Evolutionary conservation across 2,797 vertebrate genomes (phyloP).

Genomic region (Urosaurus nigricauda): DNA sequence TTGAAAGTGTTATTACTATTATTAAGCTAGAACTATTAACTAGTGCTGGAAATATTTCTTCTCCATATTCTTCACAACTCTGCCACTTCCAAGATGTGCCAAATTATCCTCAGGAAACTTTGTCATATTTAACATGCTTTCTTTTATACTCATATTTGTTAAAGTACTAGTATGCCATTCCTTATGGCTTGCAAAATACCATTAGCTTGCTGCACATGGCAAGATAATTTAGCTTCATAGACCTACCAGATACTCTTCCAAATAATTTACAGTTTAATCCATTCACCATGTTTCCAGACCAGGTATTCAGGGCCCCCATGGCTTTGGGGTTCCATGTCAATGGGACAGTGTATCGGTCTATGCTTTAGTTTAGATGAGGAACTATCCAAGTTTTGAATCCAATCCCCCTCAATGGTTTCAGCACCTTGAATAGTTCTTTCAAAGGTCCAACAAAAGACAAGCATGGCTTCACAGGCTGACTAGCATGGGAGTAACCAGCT

Average conservation of each 20-base stretch:
- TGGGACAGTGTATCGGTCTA: no score
- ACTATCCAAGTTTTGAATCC: no score
- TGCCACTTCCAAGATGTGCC: constrained; percentile 9
- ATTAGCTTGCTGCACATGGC: not conserved
- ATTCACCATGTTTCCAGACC: not conserved
- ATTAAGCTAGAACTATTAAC: not conserved
- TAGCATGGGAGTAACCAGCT: no score
- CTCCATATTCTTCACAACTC: not conserved
- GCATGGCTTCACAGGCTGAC: no score
- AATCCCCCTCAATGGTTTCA: no score
- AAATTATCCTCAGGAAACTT: not conserved
- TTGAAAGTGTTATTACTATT: not conserved
- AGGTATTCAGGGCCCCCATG: no score
- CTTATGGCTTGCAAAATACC: not conserved
- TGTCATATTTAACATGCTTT: not conserved
- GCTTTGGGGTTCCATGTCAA: no score
- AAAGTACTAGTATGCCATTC: not conserved
- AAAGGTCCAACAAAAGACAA: no score
- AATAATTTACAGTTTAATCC: not conserved
- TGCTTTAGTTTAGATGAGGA: no score
- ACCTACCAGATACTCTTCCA: not conserved
- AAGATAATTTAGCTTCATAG: not conserved
- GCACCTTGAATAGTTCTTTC: no score
- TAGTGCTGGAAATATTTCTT: not conserved
- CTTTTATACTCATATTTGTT: not conserved